Evolutionary conservation across 53 echinoderm and acorn worm genomes (phyloP).

Genomic region (Antedon mediterranea): DNA sequence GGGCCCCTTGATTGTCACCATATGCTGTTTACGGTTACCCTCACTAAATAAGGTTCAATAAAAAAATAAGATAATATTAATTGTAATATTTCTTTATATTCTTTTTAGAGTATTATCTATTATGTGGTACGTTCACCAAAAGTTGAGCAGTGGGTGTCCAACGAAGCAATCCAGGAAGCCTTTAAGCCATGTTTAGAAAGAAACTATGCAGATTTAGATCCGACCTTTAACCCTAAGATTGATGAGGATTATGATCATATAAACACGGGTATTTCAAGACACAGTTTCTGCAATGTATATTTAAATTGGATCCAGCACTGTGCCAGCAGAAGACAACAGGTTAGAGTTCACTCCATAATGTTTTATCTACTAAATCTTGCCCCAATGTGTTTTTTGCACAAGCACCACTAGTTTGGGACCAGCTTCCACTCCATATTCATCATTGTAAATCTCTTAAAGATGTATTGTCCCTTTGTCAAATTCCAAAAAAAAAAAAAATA

Average conservation of each 20-base stretch:
- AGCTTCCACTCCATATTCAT: no score
- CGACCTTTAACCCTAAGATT: slow-evolving; percentile 96
- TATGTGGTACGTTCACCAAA: slow-evolving; percentile 93
- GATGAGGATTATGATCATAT: slow-evolving; percentile 84
- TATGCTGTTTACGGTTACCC: no score
- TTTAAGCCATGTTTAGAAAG: slow-evolving; percentile 41
- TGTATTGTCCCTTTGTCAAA: no score
- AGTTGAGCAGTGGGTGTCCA: slow-evolving; percentile 68
- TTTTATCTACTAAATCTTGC: no score
- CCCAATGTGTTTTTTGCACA: no score
- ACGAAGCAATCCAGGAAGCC: slow-evolving; percentile 53
- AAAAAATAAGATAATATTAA: no score
- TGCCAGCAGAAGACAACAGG: slow-evolving; percentile 79
- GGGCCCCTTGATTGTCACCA: no score
- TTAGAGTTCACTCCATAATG: background rate
- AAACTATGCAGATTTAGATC: slow-evolving; percentile 87
- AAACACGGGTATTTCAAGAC: slow-evolving; percentile 64
- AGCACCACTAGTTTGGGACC: no score
- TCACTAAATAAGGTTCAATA: no score
- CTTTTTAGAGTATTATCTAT: slow-evolving; percentile 84
- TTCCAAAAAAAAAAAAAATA: no score
- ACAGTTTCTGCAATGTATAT: slow-evolving; percentile 78
- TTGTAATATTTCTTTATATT: no score
- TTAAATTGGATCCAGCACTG: slow-evolving; percentile 93
- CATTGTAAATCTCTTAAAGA: no score